Evolutionary conservation across 2,113 vertebrate species (phyloP), one percentile per base, ranked within the genome.

Genomic region (Oncorhynchus kisutch): DNA sequence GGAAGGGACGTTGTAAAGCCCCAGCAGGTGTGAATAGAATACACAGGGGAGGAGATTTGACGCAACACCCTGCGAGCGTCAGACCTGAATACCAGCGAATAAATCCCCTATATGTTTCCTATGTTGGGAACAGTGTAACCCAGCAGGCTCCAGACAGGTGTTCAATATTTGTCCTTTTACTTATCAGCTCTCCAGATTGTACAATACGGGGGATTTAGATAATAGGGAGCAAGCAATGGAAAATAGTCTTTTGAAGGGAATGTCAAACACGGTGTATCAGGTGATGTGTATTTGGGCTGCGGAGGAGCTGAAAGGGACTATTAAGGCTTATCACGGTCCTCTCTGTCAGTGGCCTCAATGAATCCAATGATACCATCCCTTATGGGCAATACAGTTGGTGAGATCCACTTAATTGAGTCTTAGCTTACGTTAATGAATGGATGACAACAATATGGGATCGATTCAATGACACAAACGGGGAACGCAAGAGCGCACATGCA

Each of bases 131-230:
- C 4, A 31, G 25, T 49, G 16, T 22, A 24, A 67, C 20, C 39
- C 65, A 39, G 12, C 59, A 11, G 68, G 4, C 22, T 66, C 65
- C 76, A 77, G 59, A 71, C 60, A 51, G 24, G 62, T 34, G n/a
- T 49, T 51, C 45, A 59, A 70, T 45, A 71, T 72, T 72, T 78
- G 24, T 24, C 49, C 49, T 71, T 59, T 22, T 59, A 29, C 60
- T 80, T 68, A 75, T 79, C 57, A 39, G 49, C n/a, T 16, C 25
- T 18, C 27, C 14, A 59, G 62, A 71, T 70, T 67, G 27, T 25
- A 66, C 51, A 54, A 54, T 54, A 60, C 5, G 3, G n/a, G 60
- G 20, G 68, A 71, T 59, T 71, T 62, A 75, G 68, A 80, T 67
- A 62, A 39, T 59, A 18, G 14, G 7, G 34, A 57, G 24, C 24